Percentiles rank a stretch among this genome's conserved stretches.
phyloP scores from a whole-genome alignment of 2,888 invertebrate genomes.

The Drosophila niveifrons region DNA sequence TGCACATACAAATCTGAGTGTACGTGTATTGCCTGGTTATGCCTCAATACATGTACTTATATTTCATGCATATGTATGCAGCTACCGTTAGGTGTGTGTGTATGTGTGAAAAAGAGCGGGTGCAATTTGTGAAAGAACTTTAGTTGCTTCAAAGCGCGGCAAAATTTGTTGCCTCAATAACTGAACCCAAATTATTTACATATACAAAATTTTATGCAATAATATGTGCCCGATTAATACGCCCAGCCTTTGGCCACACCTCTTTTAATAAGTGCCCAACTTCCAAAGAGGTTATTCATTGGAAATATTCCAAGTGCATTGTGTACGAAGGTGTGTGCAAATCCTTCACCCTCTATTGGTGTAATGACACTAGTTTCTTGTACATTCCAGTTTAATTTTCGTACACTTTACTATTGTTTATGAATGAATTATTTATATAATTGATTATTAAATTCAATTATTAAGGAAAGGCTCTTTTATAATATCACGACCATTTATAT shows the following conservation, averaged over 20 bases:
- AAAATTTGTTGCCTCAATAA: constrained; percentile 19
- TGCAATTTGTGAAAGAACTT: constrained; percentile 35
- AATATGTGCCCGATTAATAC: constrained; percentile 16
- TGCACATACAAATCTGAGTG: constrained; percentile 15
- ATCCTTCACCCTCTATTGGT: neutral
- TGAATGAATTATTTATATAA: too few relatives aligned
- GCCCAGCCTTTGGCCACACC: constrained; percentile 27
- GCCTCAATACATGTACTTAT: constrained; percentile 1
- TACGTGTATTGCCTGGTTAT: neutral
- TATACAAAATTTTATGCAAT: constrained; percentile 20
- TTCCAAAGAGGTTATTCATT: constrained; percentile 5
- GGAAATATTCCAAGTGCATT: neutral
- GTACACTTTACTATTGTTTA: too few relatives aligned
- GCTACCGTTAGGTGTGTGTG: neutral
- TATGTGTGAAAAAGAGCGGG: constrained; percentile 30
- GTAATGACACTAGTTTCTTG: neutral
- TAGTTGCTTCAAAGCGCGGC: constrained; percentile 37
- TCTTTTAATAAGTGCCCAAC: constrained; percentile 10
- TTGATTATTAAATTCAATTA: too few relatives aligned
- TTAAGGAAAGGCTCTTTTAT: too few relatives aligned
- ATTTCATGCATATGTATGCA: constrained; percentile 10
- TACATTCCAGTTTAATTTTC: too few relatives aligned
- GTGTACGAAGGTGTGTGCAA: neutral
- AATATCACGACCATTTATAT: too few relatives aligned
- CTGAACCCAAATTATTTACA: constrained; percentile 16